Base-by-base conservation (phyloP, 2,888 invertebrate species). In the Latrodectus elegans region DNA sequence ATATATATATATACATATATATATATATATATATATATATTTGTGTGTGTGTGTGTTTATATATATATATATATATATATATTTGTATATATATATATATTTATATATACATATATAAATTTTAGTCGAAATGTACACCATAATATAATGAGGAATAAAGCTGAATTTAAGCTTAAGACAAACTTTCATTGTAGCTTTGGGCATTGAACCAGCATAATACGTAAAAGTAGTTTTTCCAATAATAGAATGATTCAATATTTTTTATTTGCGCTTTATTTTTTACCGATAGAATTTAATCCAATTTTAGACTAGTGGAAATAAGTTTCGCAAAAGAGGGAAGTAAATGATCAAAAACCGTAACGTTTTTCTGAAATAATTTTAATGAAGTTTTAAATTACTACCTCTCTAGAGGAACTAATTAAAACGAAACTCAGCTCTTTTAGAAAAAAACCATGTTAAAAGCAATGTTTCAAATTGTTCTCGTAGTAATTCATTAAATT, bases 351-450 rank as follows among this genome's bases (percentile, higher is more conserved):
- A 38, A 38, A 38, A 38, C 38, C 38, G 38, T 38, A 38, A 38
- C 38, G 38, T 38, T 38, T 38, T 38, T 38, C 38, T 38, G 38
- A 38, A 38, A 38, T 38, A 38, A 38, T 38, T 38, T n/a, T 60
- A 60, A 60, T 60, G n/a, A 60, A 60, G 60, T 60, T n/a, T 60
- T 60, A 60, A 60, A 60, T 60, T 60, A 60, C 60, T n/a, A 60
- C 12, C 60, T 60, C 60, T n/a, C 60, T 60, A 12, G n/a, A 12
- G 60, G 60, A 60, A 12, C 60, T 60, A 60, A 60, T 60, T 60
- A 60, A 60, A 60, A 60, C 60, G 12, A n/a, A n/a, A 15, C n/a
- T 60, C n/a, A 60, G n/a, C n/a, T 60, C 60, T 60, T n/a, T 15
- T 15, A 60, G 12, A 60, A 60, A 60, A 60, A 60, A 60, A 4